Evolutionary conservation across 2,797 vertebrate genomes (phyloP).

Genomic region (Macrochelys suwanniensis): DNA sequence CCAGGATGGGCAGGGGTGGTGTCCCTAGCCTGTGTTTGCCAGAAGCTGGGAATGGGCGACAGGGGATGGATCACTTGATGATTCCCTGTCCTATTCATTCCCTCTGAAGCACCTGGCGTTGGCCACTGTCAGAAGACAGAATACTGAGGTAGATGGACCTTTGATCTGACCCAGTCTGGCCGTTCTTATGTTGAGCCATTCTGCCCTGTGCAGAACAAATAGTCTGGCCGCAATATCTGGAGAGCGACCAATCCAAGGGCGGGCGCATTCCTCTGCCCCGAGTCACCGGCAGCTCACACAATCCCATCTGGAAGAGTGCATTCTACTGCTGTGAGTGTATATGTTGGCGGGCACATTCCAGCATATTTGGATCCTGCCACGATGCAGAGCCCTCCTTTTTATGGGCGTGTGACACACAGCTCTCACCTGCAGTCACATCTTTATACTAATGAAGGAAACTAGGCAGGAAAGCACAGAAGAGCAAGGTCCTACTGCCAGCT

Average conservation of each 20-base stretch:
- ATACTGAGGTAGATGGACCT: not conserved
- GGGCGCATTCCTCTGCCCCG: slow-evolving; percentile 35
- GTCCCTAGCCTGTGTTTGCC: no score
- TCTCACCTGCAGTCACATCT: accelerated
- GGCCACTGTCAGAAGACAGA: not conserved
- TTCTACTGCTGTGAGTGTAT: not conserved
- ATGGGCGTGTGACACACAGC: accelerated
- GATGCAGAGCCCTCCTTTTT: not conserved
- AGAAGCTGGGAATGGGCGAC: no score
- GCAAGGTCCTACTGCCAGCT: accelerated
- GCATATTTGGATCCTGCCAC: not conserved
- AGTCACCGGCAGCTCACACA: not conserved
- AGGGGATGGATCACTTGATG: no score
- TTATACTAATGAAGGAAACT: accelerated
- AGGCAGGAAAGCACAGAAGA: not conserved
- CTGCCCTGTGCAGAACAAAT: slow-evolving; percentile 9
- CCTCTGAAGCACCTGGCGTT: not conserved
- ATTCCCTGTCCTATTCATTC: not conserved
- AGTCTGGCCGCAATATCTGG: not conserved
- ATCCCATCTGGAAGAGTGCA: slow-evolving; percentile 15
- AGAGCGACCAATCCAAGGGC: not conserved
- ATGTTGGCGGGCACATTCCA: not conserved
- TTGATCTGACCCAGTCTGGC: not conserved
- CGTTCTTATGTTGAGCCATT: not conserved
- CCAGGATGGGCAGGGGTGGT: no score